phyloP scores from a whole-genome alignment of 2,797 vertebrate species.

The Vespertilio murinus region DNA sequence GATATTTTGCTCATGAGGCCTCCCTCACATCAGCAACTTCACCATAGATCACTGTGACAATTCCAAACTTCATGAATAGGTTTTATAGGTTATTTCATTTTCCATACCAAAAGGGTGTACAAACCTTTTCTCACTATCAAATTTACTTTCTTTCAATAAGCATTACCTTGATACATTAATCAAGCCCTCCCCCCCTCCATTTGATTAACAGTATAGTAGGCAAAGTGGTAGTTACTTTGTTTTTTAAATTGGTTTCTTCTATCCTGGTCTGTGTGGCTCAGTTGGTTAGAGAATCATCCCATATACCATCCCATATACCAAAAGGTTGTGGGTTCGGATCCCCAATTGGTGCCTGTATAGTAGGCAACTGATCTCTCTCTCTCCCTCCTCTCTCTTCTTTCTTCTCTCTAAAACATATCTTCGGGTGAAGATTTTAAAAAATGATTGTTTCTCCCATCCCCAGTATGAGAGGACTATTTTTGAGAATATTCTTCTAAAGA shows the following conservation, averaged over 20 bases:
- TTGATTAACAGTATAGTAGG: not conserved
- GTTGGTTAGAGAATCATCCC: not conserved
- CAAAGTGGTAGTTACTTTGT: not conserved
- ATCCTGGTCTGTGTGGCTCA: not conserved
- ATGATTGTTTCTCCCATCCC: not conserved
- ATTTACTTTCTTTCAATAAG: not conserved
- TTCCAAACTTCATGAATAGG: not conserved
- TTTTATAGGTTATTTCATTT: not conserved
- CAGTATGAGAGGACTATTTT: not conserved
- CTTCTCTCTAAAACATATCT: not conserved
- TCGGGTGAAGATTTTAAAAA: not conserved
- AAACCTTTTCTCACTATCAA: not conserved
- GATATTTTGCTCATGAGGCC: not conserved
- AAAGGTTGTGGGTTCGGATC: not conserved
- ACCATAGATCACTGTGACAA: not conserved
- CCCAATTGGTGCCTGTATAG: not conserved
- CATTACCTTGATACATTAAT: not conserved
- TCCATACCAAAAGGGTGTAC: not conserved
- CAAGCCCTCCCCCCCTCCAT: not conserved
- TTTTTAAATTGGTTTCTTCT: not conserved
- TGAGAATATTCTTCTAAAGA: conserved; percentile 13
- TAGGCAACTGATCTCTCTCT: not conserved
- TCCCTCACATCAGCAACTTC: not conserved
- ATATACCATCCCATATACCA: not conserved
- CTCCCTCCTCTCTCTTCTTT: not conserved